Percentiles rank a stretch among this genome's conserved stretches.
Evolutionary conservation across 2,113 vertebrate species (phyloP).

Genomic region (Chamaetylas fuelleborni): DNA sequence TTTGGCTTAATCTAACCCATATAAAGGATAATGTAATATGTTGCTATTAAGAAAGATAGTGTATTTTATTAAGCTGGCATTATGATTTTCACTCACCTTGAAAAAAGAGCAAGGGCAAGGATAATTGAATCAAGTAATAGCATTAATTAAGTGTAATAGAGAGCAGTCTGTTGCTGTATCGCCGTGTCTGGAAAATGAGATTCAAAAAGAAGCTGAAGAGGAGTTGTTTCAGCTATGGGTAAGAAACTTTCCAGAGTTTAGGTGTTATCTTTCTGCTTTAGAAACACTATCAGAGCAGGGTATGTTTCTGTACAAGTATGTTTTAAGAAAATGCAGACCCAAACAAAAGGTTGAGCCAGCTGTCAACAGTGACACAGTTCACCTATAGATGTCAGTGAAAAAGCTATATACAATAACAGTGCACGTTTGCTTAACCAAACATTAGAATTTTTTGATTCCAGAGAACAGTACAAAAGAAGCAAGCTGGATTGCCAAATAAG

Average conservation of each 20-base stretch:
- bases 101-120: not conserved
- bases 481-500: constrained; percentile 23
- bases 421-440: not conserved
- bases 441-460: not conserved
- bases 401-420: not conserved
- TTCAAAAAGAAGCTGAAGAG: not conserved
- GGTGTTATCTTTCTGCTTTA: not conserved
- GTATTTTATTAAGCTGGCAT: not conserved
- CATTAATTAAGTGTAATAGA: not conserved
- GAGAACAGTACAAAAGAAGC: not conserved
- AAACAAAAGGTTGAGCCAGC: not conserved
- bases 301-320: not conserved
- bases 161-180: not conserved
- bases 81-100: not conserved
- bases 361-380: not conserved
- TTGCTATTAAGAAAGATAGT: not conserved
- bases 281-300: not conserved
- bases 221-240: not conserved
- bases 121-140: not conserved
- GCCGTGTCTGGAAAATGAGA: not conserved
- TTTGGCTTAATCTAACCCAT: not conserved
- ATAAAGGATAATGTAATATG: not conserved
- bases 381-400: not conserved
- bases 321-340: not conserved
- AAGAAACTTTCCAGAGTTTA: not conserved